Evolutionary conservation across 1,140 invertebrate genomes (phyloP), one percentile per base, ranked within the genome.

Genomic region (Babylonia areolata): DNA sequence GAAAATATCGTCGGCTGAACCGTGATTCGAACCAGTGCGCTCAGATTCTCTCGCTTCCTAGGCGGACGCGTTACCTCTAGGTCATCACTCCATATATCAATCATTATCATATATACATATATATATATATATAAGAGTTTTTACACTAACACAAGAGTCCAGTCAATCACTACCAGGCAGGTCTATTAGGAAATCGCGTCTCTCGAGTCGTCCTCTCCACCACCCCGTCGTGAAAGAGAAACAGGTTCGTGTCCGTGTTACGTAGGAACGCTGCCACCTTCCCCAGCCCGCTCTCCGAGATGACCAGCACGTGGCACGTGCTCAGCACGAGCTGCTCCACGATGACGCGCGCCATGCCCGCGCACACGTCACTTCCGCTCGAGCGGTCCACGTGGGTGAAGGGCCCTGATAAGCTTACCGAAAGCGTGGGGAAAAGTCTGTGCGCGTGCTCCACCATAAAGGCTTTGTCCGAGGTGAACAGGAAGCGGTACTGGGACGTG

Each of bases 271-370:
- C 40, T 28, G 78, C 78, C 11, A 80, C 54, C n/a, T 80, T 80
- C 11, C 33, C 40, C 42, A 80, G 15, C 1, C 69, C 77, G 54
- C 87, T 88, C 11, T 86, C 58, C 23, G 81, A 86, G 23, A 86
- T 81, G 31, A 88, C 79, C 40, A 88, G 71, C 69, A 85, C 83
- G 78, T 88, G 78, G 81, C 87, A 88, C 1, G 81, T 75, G 11
- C 80, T 83, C 69, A 88, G 85, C 23, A 86, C 40, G 3, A 77
- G 42, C 58, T 88, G 87, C 31, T 88, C 87, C 17, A 86, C 33
- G 31, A 88, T 39, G 17, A 40, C 85, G 39, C 86, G 85, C 71
- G 39, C 85, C 54, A 88, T 75, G 6, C 85, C 83, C 1, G 39
- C 64, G n/a, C 87, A 86, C 23, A 75, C 82, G 20, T 39, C 51